Evolutionary conservation across 1,140 invertebrate species (phyloP), one percentile per base, ranked within the genome.

Genomic region (Nebria ingens): DNA sequence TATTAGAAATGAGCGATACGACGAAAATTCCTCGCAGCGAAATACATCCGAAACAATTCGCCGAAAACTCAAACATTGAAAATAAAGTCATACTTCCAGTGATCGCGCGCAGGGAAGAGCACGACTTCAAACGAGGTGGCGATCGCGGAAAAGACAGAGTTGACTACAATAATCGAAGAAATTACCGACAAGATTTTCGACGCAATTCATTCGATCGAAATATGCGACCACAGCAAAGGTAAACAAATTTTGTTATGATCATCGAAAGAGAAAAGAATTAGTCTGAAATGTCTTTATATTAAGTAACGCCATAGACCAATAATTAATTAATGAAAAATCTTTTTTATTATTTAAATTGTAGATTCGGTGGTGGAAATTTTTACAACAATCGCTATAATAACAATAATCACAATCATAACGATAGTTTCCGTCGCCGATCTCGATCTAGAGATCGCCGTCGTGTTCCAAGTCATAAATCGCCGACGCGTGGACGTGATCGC

Each of bases 391-490:
- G n/a, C n/a, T n/a, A n/a, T n/a, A n/a, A n/a, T n/a, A n/a, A n/a
- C n/a, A n/a, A n/a, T n/a, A n/a, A n/a, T n/a, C n/a, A n/a, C n/a
- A n/a, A n/a, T 6, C 6, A 34, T n/a, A 34, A 45, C 19, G 51
- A 12, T 12, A 49, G 58, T 55, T 58, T 51, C 4, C 38, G 52
- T 20, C 53, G 55, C 23, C 53, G 55, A n/a, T 21, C 21, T 25
- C 50, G 61, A n/a, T 65, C 9, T 19, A 20, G 63, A 1, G 57
- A 61, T 13, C 34, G 58, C 2, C 57, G 54, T 51, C 1, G 29
- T 22, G 1, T 40, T 42, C 9, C 55, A 53, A 22, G 54, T 23
- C 29, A 54, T 23, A 29, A 58, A 34, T 59, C 57, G 13, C 58
- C 59, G 1, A 42, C 49, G 22, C 42, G 60, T 19, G 60, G 58